A percentile compares a stretch with the other conserved stretches of the same genome.
Evolutionary conservation across 2,888 invertebrate genomes (phyloP).

Genomic region (Acholoe squamosa): DNA sequence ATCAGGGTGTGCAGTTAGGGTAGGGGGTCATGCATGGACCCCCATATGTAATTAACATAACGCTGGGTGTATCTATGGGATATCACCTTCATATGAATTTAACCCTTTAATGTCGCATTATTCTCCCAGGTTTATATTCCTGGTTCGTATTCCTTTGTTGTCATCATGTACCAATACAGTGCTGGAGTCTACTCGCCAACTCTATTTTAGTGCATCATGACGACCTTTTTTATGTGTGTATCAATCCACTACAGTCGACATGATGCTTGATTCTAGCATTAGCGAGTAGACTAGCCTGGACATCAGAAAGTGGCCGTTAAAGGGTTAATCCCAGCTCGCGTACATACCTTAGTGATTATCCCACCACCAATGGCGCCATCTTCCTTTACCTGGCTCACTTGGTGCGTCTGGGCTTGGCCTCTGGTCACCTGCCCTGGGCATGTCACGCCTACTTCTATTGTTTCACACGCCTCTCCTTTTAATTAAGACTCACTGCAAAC

Average conservation of each 20-base stretch:
- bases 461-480: background rate
- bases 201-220: too few species aligned
- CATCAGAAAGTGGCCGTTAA: too few species aligned
- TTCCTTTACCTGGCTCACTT: background rate
- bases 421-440: background rate
- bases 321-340: background rate
- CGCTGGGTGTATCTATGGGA: background rate
- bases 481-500: conserved; percentile 36
- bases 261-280: too few species aligned
- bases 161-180: too few species aligned
- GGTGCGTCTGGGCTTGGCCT: background rate
- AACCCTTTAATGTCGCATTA: too few species aligned
- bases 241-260: too few species aligned
- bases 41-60: conserved; percentile 3
- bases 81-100: too few species aligned
- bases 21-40: background rate
- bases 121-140: too few species aligned
- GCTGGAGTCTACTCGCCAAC: too few species aligned
- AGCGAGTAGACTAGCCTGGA: too few species aligned
- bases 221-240: too few species aligned
- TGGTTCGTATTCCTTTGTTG: too few species aligned
- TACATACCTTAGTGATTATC: background rate
- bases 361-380: conserved; percentile 14
- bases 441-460: conserved; percentile 24
- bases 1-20: conserved; percentile 15